Percentiles rank a stretch among this genome's conserved stretches.
Conservation (phyloP, 2,888 invertebrate species). For the Lottia gigantea region DNA sequence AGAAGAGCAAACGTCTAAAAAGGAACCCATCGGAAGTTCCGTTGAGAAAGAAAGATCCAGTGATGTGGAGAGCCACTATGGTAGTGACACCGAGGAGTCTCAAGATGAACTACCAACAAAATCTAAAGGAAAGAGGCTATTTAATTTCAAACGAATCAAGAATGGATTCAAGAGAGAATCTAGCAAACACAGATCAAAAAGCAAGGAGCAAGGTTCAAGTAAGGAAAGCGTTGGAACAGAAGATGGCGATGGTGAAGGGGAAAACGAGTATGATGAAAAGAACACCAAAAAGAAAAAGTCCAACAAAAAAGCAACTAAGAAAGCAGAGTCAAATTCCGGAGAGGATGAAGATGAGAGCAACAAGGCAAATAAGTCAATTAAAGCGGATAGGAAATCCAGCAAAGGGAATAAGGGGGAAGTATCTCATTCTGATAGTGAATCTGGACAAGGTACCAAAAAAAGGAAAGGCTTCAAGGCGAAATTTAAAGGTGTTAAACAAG, state of each 20-base stretch:
- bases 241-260: constrained; percentile 8
- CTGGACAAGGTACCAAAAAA: too few relatives aligned
- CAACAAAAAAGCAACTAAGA: neutral
- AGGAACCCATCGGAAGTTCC: too few relatives aligned
- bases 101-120: constrained; percentile 12
- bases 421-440: too few relatives aligned
- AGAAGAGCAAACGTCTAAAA: too few relatives aligned
- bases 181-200: constrained; percentile 12
- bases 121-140: constrained; percentile 4
- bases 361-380: too few relatives aligned
- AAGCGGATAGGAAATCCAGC: too few relatives aligned
- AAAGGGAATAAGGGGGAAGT: too few relatives aligned
- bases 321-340: too few relatives aligned
- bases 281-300: neutral
- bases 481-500: too few relatives aligned
- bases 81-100: neutral
- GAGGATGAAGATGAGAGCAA: too few relatives aligned
- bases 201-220: neutral
- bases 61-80: neutral
- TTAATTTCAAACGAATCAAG: constrained; percentile 12
- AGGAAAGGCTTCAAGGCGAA: too few relatives aligned
- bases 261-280: neutral
- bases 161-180: constrained; percentile 11
- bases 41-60: neutral
- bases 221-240: constrained; percentile 7